These are phyloP conservation scores for Dromas ardeola DNA, from an alignment of 2,113 vertebrate genomes.

Conservation along the genomic window DNA sequence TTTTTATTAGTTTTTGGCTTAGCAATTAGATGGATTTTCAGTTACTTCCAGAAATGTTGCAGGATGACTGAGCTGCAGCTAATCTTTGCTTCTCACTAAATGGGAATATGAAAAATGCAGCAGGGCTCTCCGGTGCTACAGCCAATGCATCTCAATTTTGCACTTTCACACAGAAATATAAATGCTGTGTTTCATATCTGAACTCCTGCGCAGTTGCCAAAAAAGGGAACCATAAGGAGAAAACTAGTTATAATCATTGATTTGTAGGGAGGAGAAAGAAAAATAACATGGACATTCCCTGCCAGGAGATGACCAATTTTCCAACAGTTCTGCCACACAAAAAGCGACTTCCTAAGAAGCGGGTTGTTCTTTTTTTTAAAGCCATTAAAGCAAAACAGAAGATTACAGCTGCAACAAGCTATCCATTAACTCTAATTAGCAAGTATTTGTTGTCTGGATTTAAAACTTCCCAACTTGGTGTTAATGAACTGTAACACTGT, in stretches of 20 bases:
- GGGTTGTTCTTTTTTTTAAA: background rate
- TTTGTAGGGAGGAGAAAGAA: constrained; percentile 9
- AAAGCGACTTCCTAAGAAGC: background rate
- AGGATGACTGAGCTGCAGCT: constrained; percentile 31
- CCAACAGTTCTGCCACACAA: constrained; percentile 17
- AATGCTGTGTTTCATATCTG: background rate
- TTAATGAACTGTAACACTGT: constrained; percentile 38
- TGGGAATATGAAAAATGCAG: constrained; percentile 45
- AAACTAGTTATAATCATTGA: constrained; percentile 19
- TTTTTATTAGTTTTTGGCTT: constrained; percentile 44
- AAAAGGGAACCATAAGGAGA: background rate
- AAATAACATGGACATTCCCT: background rate
- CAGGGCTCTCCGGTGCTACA: background rate
- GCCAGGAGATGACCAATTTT: constrained; percentile 55
- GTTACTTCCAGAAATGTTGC: constrained; percentile 19
- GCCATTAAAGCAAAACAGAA: constrained; percentile 28
- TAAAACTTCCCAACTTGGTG: constrained; percentile 33
- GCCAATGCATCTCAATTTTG: constrained; percentile 33
- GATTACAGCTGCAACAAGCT: constrained; percentile 39
- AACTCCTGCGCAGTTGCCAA: background rate
- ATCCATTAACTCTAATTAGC: constrained; percentile 51
- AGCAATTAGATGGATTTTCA: constrained; percentile 46
- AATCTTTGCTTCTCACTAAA: background rate
- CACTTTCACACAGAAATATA: constrained; percentile 5
- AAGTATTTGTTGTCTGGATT: constrained; percentile 45